These are phyloP conservation scores for Hypselothyrea guttata DNA, from an alignment of 2,888 invertebrate genomes.

Conservation along the genomic window DNA sequence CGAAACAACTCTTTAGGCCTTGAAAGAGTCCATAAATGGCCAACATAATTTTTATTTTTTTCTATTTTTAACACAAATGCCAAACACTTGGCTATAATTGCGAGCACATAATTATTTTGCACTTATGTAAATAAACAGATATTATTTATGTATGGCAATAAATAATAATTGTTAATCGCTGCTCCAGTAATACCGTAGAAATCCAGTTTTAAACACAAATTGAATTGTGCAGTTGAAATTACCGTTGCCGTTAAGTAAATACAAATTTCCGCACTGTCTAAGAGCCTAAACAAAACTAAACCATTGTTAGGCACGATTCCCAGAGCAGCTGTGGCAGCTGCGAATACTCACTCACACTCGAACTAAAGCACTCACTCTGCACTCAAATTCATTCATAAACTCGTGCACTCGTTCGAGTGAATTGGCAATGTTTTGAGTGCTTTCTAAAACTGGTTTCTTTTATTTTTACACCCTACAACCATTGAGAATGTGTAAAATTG, in stretches of 20 bases:
- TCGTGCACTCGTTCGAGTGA: conserved; percentile 7
- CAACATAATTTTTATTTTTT: too few species aligned
- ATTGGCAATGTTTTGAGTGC: conserved; percentile 28
- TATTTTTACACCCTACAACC: too few species aligned
- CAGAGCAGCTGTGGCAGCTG: conserved; percentile 25
- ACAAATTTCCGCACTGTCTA: conserved; percentile 67
- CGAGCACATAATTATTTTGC: conserved; percentile 36
- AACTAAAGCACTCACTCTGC: conserved; percentile 15
- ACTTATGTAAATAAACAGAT: conserved; percentile 20
- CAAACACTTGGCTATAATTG: conserved; percentile 13
- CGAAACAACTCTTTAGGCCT: conserved; percentile 9
- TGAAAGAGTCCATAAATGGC: neutral
- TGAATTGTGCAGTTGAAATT: conserved; percentile 23
- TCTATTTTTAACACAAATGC: neutral
- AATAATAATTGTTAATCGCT: conserved; percentile 26
- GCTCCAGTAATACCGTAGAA: conserved; percentile 60
- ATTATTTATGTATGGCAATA: conserved; percentile 6
- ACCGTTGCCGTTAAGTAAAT: conserved; percentile 58
- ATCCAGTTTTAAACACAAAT: conserved; percentile 32
- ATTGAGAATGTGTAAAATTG: too few species aligned
- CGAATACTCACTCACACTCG: conserved; percentile 7
- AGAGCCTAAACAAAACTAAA: conserved; percentile 69
- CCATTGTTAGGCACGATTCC: conserved; percentile 48
- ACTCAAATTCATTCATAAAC: conserved; percentile 73
- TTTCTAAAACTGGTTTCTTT: conserved; percentile 34